These are phyloP conservation scores for Triplophysa dalaica DNA, from an alignment of 2,113 vertebrate species.

Conservation along the genomic window DNA sequence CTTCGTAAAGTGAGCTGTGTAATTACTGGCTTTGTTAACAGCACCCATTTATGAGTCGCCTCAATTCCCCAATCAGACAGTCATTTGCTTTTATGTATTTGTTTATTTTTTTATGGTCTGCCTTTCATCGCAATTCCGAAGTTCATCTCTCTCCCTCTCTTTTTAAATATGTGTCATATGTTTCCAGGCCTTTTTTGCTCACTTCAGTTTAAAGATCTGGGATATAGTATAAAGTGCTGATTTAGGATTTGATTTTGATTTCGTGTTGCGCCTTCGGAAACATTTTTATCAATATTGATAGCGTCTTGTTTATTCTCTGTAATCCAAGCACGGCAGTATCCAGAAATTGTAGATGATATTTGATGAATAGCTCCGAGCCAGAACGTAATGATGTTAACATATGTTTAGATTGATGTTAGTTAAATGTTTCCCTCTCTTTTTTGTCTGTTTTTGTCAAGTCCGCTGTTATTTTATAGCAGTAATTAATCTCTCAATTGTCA, in stretches of 20 bases:
- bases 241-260: neutral
- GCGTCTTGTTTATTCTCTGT: neutral
- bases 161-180: neutral
- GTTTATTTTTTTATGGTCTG: neutral
- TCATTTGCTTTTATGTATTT: neutral
- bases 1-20: constrained; percentile 25
- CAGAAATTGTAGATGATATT: neutral
- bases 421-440: neutral
- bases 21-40: constrained; percentile 55
- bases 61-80: constrained; percentile 20
- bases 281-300: constrained; percentile 11
- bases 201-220: constrained; percentile 5
- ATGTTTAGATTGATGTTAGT: neutral
- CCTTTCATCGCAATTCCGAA: neutral
- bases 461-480: neutral
- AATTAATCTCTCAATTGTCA: constrained; percentile 10
- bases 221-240: neutral
- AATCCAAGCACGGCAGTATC: constrained; percentile 1
- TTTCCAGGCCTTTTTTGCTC: neutral
- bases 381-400: neutral
- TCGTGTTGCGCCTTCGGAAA: constrained; percentile 5
- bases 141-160: neutral
- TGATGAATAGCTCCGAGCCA: neutral
- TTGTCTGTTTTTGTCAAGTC: neutral
- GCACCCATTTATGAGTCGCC: constrained; percentile 37